Evolutionary conservation across 2,888 invertebrate genomes (phyloP).

Genomic region (Ornithoptera alexandrae): DNA sequence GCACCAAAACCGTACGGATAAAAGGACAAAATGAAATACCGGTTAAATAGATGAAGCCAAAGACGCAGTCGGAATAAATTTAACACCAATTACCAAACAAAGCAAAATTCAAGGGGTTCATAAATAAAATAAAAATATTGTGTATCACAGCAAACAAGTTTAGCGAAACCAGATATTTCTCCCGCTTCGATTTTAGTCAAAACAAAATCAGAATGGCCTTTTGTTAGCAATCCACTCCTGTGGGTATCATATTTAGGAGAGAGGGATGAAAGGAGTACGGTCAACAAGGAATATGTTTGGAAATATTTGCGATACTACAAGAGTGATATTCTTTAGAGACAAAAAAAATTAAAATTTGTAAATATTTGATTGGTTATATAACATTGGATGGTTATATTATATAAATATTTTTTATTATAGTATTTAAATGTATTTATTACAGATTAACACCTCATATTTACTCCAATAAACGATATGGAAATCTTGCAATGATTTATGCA

Average conservation of each 20-base stretch:
- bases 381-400: no score
- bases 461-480: no score
- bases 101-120: conserved; percentile 29
- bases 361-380: not conserved
- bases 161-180: conserved; percentile 64
- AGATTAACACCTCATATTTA: no score
- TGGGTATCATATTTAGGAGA: conserved; percentile 68
- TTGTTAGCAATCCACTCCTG: conserved; percentile 73
- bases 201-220: conserved; percentile 74
- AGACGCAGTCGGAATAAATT: conserved; percentile 24
- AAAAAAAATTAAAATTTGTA: not conserved
- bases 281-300: conserved; percentile 40
- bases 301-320: conserved; percentile 1
- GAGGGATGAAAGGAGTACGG: conserved; percentile 53
- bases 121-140: conserved; percentile 39
- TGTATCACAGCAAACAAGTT: conserved; percentile 60
- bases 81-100: conserved; percentile 27
- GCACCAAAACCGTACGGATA: conserved; percentile 5
- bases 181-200: conserved; percentile 69
- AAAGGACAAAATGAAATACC: conserved; percentile 14
- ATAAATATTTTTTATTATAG: no score
- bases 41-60: conserved; percentile 18
- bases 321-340: not conserved
- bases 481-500: no score
- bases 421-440: no score